Base-by-base conservation (phyloP, 2,888 invertebrate genomes). In the Himalopsyche japonica region DNA sequence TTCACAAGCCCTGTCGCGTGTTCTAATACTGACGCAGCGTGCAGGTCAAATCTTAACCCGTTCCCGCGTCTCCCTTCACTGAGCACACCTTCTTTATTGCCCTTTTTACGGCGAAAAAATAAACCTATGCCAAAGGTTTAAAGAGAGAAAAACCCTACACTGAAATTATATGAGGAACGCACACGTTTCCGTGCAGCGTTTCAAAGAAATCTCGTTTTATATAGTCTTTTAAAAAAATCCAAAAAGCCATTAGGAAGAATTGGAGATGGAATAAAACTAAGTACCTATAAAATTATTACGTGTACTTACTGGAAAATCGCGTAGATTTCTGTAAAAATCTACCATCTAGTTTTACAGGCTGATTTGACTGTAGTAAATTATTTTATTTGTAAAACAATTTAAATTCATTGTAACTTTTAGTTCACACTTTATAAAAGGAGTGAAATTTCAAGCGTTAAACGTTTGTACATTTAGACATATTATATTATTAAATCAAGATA, bases 21-120 rank as follows among this genome's bases (percentile, higher is more conserved):
- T 70, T 70, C 24, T 27, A 70, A 27, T 27, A 70, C 70, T 70
- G 30, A 30, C 70, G 30, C 70, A 82, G 82, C 64, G 79, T 82
- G 64, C 82, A 79, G 82, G 82, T 82, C 82, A 78, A 79, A 79
- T 79, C 79, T 82, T 78, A 82, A 64, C 49, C 77, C 79, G 78
- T 78, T 79, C 82, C 34, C 82, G 82, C 82, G 79, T 49, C 82
- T 78, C 79, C 77, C 82, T 82, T 82, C 57, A 77, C 78, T 77
- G 82, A 82, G 49, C 82, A 82, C 82, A 79, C 82, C 64, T 82
- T 82, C 82, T 82, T 82, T 82, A 82, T 82, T 82, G 79, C 82
- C 27, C 57, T 82, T 81, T 78, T 77, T 77, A 48, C 47, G 32
- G 27, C 64, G 49, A 64, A 15, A 82, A 82, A 48, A 76, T 76